Evolutionary conservation across 2,113 vertebrate species (phyloP).

Genomic region (Cyrtonyx montezumae): DNA sequence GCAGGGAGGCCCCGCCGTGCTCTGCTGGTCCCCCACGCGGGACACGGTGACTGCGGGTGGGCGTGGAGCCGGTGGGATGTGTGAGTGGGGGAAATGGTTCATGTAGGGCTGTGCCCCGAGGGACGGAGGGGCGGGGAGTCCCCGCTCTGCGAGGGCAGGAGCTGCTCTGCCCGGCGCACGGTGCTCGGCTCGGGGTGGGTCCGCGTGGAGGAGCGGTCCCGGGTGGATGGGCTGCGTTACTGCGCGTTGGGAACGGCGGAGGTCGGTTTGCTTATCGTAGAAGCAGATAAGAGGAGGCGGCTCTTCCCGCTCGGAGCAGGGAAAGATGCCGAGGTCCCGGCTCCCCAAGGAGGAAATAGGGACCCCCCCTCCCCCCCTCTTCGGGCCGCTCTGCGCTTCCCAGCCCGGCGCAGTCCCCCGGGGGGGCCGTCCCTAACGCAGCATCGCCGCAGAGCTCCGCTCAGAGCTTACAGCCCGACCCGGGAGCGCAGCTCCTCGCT

Average conservation of each 20-base stretch:
- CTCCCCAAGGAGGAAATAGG: not conserved
- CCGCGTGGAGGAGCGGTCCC: no score
- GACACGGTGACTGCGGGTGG: rapidly evolving
- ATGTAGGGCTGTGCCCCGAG: no score
- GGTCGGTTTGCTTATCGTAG: not conserved
- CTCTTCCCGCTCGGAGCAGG: no score
- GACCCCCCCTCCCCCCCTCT: no score
- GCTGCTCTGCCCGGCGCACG: rapidly evolving
- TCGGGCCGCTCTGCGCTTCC: no score
- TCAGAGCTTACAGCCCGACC: no score
- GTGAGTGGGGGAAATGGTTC: no score
- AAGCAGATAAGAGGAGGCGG: no score
- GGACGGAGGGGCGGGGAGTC: not conserved
- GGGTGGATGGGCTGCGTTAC: not conserved
- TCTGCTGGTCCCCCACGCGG: rapidly evolving
- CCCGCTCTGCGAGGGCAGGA: not conserved
- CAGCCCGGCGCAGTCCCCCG: not conserved
- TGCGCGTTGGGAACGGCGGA: not conserved
- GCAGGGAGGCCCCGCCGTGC: not conserved
- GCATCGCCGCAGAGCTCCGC: no score
- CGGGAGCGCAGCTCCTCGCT: no score
- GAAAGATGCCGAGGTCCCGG: rapidly evolving
- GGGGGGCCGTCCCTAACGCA: no score
- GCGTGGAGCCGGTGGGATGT: rapidly evolving
- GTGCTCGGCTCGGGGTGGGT: not conserved